Conservation (phyloP, 1,140 invertebrate genomes). For the Geopemphigus sp. region DNA sequence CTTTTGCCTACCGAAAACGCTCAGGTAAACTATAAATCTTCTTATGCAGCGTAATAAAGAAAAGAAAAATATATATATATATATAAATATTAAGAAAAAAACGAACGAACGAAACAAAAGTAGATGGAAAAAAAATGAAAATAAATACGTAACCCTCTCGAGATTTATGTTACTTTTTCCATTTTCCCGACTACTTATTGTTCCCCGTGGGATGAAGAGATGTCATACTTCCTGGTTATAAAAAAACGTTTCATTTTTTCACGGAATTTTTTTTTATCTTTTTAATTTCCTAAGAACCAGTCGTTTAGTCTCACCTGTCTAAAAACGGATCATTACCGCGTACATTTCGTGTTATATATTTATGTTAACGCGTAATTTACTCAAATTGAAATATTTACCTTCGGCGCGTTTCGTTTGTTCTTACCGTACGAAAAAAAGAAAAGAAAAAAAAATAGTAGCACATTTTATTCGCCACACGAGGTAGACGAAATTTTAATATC, state of each 20-base stretch:
- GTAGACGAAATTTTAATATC: neutral
- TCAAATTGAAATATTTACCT: neutral
- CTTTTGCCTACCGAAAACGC: constrained; percentile 44
- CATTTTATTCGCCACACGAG: no score
- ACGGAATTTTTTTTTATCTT: neutral
- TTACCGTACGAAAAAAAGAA: no score
- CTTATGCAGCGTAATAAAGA: constrained; percentile 33
- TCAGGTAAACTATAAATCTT: constrained; percentile 49
- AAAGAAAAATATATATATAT: constrained; percentile 27
- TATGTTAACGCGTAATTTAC: neutral
- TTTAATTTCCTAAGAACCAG: constrained; percentile 35
- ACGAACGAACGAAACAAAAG: constrained; percentile 36
- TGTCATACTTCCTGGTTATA: constrained; percentile 39
- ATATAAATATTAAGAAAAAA: constrained; percentile 1
- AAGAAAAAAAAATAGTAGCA: no score
- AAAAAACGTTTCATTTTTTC: neutral
- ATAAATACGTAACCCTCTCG: constrained; percentile 48
- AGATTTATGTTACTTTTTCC: constrained; percentile 48
- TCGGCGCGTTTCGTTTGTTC: no score
- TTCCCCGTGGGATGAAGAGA: constrained; percentile 31
- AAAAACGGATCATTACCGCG: neutral
- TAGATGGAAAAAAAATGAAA: constrained; percentile 47
- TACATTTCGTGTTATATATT: neutral
- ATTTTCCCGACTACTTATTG: constrained; percentile 40
- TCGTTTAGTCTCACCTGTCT: constrained; percentile 5